Evolutionary conservation across 2,113 vertebrate genomes (phyloP), one percentile per base, ranked within the genome.

Genomic region (Mungos mungo): DNA sequence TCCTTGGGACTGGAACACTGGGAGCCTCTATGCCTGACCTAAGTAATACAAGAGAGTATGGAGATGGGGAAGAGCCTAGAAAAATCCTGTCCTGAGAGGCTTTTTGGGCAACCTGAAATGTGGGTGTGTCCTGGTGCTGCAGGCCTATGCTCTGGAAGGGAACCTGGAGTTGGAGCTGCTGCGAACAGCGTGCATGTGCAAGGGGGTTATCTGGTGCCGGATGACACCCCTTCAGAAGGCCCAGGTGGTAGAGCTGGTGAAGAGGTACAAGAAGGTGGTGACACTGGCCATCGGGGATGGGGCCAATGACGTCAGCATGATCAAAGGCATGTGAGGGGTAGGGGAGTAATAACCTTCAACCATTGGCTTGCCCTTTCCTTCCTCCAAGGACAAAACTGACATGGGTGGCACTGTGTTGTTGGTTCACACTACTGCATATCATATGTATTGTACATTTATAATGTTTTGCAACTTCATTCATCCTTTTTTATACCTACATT

Each of bases 281-380:
- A 99, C 99, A 6, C 98, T 99, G 93, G 99, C 99, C 15, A 99
- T 99, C 0, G 99, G 99, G 16, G 99, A 99, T 0, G 99, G 99
- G 0, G 99, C 99, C 98, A 99, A 99, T 0, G 99, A 99, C 0
- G 99, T 99, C 98, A 99, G 99, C 99, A 99, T 99, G 99, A 99
- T 99, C 98, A 99, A 99, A 98, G 99, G 99, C 99, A 98, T 97
- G 99, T 98, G 88, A 63, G n/a, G 85, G 85, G 21, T 69, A 4
- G 27, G 54, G 47, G 33, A 47, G 31, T 74, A 50, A 31, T 47
- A 91, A 83, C 60, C 50, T 66, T 38, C 63, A 60, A 19, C 68
- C 85, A 16, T n/a, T 52, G 38, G 25, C 25, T 90, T 69, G 31
- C 41, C 79, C 83, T 80, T 71, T 83, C 47, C 63, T 80, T 96